Evolutionary conservation across 2,797 vertebrate species (phyloP).

Genomic region (Sebastes vulpes): DNA sequence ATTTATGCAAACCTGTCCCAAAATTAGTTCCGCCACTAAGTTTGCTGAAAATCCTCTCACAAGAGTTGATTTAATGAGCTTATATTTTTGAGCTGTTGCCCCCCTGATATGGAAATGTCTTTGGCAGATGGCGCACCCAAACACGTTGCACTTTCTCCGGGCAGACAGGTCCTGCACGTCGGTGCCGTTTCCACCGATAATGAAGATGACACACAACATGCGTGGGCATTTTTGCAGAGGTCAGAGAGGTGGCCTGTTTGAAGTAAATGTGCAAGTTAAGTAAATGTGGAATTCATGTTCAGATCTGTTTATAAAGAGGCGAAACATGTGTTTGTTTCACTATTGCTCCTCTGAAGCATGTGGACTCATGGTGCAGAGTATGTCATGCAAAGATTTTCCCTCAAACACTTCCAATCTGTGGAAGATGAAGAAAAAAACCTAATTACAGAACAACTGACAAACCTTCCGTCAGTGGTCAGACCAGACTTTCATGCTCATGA

Average conservation of each 20-base stretch:
- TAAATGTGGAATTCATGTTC: conserved; percentile 31
- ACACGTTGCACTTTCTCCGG: background rate
- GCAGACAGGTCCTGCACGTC: background rate
- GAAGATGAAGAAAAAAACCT: background rate
- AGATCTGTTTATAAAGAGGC: conserved; percentile 20
- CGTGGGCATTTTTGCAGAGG: background rate
- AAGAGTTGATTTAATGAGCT: conserved; percentile 48
- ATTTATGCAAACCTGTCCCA: conserved; percentile 35
- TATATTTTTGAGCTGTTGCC: conserved; percentile 27
- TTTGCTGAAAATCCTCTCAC: conserved; percentile 36
- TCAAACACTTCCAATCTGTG: background rate
- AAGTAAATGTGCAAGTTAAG: background rate
- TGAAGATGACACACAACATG: background rate
- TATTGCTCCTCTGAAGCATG: background rate
- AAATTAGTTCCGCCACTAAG: conserved; percentile 19
- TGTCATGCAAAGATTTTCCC: background rate
- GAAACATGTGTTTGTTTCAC: conserved; percentile 33
- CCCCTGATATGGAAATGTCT: conserved; percentile 20
- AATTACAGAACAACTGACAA: conserved; percentile 1
- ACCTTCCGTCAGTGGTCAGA: conserved; percentile 1
- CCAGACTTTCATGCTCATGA: background rate
- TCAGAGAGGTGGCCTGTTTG: background rate
- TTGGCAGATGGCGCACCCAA: conserved; percentile 31
- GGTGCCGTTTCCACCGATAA: background rate
- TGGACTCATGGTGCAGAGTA: background rate